These are phyloP conservation scores for Temnopleurus reevesii DNA, from an alignment of 53 echinoderm and acorn worm genomes.

Conservation along the genomic window DNA sequence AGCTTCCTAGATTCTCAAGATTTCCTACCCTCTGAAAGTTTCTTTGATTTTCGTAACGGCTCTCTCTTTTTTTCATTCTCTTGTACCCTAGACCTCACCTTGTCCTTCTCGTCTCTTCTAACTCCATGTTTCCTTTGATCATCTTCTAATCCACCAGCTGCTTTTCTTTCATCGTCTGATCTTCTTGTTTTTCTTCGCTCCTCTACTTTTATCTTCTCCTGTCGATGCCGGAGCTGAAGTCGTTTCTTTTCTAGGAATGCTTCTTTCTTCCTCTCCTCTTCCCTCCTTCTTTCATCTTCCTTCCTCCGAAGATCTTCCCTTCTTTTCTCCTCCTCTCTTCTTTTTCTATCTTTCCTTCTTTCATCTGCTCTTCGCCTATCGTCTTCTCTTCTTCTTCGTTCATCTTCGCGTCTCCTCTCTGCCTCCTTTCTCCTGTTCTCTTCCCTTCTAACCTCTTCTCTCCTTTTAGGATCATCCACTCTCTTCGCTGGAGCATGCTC, in stretches of 20 bases:
- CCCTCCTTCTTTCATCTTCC: not conserved
- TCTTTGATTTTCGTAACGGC: conserved; percentile 7
- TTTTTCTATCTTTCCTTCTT: too few species aligned
- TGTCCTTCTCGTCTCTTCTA: conserved; percentile 3
- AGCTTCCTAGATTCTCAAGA: not conserved
- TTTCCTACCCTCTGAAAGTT: conserved; percentile 12
- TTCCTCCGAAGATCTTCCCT: not conserved
- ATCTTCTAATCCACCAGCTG: not conserved
- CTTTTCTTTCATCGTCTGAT: conserved; percentile 3
- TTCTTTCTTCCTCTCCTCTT: not conserved
- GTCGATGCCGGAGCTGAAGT: not conserved
- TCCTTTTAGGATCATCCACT: too few species aligned
- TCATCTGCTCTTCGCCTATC: too few species aligned
- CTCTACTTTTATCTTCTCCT: not conserved
- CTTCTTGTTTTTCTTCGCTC: not conserved
- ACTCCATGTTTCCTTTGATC: not conserved
- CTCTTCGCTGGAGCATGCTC: not conserved
- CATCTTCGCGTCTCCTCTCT: not conserved
- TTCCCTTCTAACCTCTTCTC: too few species aligned
- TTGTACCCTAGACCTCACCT: not conserved
- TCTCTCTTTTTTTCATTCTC: conserved; percentile 10
- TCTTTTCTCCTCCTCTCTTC: not conserved
- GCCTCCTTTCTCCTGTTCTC: too few species aligned
- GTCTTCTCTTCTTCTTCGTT: not conserved
- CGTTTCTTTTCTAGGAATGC: not conserved